Conservation (phyloP, 2,888 invertebrate species). For the Metallyticus violacea region DNA sequence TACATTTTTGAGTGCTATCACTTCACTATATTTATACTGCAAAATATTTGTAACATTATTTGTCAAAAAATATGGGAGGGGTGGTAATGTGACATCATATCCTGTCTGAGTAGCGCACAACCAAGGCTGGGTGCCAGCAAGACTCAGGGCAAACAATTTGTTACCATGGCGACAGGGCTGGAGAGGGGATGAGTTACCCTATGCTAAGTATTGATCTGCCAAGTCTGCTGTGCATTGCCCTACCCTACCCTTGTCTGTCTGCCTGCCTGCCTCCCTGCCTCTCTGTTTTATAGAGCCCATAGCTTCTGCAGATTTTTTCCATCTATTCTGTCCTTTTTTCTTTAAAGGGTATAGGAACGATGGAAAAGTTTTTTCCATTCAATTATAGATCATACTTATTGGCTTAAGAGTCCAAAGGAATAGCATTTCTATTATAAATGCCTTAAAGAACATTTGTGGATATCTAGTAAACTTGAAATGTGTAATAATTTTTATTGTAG, state of each 20-base stretch:
- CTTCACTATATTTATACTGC: too few species aligned
- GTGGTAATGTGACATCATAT: conserved; percentile 24
- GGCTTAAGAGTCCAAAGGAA: too few species aligned
- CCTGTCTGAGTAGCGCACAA: conserved; percentile 23
- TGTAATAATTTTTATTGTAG: too few species aligned
- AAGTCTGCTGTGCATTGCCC: conserved; percentile 23
- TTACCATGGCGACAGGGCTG: conserved; percentile 33
- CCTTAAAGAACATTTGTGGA: too few species aligned
- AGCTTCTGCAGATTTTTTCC: neutral
- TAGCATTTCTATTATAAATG: too few species aligned
- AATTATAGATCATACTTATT: too few species aligned
- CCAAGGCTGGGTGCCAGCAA: conserved; percentile 23
- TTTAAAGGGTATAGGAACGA: neutral
- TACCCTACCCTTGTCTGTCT: conserved; percentile 26
- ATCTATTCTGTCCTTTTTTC: neutral
- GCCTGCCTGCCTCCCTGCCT: conserved; percentile 16
- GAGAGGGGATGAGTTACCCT: conserved; percentile 5
- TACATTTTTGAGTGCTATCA: too few species aligned
- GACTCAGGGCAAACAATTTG: conserved; percentile 35
- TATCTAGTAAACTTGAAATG: too few species aligned
- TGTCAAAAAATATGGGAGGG: neutral
- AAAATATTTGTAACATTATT: neutral
- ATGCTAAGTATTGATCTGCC: conserved; percentile 19
- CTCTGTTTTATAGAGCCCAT: neutral
- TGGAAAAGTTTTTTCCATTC: too few species aligned